phyloP scores from a whole-genome alignment of 2,888 invertebrate genomes.

The Gandaritis pyraliata region DNA sequence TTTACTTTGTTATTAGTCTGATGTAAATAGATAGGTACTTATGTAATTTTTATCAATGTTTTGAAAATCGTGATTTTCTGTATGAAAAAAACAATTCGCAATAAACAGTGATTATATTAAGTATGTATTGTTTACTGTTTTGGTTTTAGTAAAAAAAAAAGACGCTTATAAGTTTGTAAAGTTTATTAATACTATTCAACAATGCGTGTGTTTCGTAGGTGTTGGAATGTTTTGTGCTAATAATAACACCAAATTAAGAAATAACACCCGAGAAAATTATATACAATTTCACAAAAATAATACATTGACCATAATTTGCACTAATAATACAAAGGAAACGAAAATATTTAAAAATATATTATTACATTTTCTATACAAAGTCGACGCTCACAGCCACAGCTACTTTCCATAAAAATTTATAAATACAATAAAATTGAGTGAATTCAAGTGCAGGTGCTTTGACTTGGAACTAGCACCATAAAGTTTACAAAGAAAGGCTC shows the following conservation, averaged over 20 bases:
- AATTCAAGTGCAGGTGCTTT: background rate
- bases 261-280: constrained; percentile 19
- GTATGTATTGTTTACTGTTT: background rate
- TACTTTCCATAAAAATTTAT: constrained; percentile 2
- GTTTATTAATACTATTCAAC: constrained; percentile 40
- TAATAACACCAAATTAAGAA: constrained; percentile 16
- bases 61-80: constrained; percentile 11
- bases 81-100: background rate
- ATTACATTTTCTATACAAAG: constrained; percentile 26
- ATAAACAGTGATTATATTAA: constrained; percentile 14
- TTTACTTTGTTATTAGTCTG: constrained; percentile 6
- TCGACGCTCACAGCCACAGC: constrained; percentile 22
- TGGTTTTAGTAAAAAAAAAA: constrained; percentile 11
- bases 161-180: constrained; percentile 28
- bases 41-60: constrained; percentile 11
- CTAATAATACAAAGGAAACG: constrained; percentile 18
- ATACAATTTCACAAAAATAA: constrained; percentile 25
- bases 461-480: background rate
- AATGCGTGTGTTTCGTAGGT: constrained; percentile 30
- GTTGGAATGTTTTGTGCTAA: constrained; percentile 39
- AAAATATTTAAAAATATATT: constrained; percentile 25
- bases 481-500: background rate
- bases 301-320: constrained; percentile 12
- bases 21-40: constrained; percentile 16
- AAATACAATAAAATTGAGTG: background rate